Conservation (phyloP, 2,113 vertebrate genomes). For the Zosterops lateralis region DNA sequence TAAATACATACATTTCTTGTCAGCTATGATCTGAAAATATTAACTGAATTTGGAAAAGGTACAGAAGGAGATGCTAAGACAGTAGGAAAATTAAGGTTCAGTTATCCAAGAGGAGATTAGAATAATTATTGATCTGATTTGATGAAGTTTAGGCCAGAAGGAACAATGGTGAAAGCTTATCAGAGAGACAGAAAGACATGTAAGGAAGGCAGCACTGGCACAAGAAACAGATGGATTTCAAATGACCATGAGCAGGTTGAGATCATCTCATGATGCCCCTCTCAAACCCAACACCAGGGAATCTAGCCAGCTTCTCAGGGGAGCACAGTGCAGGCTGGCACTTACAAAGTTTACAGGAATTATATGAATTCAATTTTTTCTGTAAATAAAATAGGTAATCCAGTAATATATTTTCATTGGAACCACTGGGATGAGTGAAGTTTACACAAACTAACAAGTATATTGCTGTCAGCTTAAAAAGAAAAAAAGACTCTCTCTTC, state of each 20-base stretch:
- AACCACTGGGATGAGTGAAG: background rate
- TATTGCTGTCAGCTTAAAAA: background rate
- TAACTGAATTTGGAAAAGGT: background rate
- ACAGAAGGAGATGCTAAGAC: background rate
- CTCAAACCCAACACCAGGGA: background rate
- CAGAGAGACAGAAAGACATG: background rate
- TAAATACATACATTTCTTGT: background rate
- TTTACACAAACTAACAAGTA: background rate
- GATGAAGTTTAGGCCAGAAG: background rate
- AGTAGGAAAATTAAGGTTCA: background rate
- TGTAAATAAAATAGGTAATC: background rate
- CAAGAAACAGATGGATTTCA: background rate
- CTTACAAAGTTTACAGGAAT: background rate
- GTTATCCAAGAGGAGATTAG: background rate
- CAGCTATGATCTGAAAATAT: background rate
- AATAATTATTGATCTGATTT: background rate
- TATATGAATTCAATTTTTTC: background rate
- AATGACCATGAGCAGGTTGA: background rate
- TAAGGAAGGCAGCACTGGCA: background rate
- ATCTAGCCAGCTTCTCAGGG: background rate
- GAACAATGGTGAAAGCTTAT: background rate
- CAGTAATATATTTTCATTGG: background rate
- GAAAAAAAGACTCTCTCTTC: background rate
- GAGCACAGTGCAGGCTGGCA: rapidly evolving
- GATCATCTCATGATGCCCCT: background rate